A percentile compares a stretch with the other conserved stretches of the same genome.
Conservation (phyloP, 2,888 invertebrate species). For the Aquatica leii region DNA sequence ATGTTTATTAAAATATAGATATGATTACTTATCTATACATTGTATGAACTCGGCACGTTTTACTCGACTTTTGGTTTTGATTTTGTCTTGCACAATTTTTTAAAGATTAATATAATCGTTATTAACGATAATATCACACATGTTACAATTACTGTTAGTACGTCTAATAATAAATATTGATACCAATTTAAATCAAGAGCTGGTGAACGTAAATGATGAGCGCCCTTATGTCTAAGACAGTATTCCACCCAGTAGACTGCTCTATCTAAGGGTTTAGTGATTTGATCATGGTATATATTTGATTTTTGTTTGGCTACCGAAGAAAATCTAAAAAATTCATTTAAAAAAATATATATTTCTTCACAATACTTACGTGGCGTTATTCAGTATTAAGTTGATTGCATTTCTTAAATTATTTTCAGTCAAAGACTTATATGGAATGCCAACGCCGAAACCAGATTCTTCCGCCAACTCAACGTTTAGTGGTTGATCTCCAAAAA, state of each 20-base stretch:
- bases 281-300: conserved; percentile 47
- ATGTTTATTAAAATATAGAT: no score
- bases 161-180: conserved; percentile 49
- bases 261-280: conserved; percentile 47
- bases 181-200: conserved; percentile 47
- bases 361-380: conserved; percentile 49
- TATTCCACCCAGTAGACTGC: conserved; percentile 53
- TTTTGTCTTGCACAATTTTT: no score
- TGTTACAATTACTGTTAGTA: conserved; percentile 24
- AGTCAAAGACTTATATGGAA: conserved; percentile 55
- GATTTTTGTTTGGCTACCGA: conserved; percentile 42
- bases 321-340: no score
- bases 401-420: conserved; percentile 48
- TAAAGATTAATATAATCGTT: no score
- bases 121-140: no score
- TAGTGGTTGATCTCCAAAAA: conserved; percentile 61
- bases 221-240: conserved; percentile 49
- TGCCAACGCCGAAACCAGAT: conserved; percentile 57
- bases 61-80: no score
- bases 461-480: conserved; percentile 61
- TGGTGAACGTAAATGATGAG: conserved; percentile 49
- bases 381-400: conserved; percentile 48
- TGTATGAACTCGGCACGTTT: no score
- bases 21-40: no score
- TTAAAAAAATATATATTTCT: conserved; percentile 38